Evolutionary conservation across 2,797 vertebrate species (phyloP).

Genomic region (Taeniopygia guttata): DNA sequence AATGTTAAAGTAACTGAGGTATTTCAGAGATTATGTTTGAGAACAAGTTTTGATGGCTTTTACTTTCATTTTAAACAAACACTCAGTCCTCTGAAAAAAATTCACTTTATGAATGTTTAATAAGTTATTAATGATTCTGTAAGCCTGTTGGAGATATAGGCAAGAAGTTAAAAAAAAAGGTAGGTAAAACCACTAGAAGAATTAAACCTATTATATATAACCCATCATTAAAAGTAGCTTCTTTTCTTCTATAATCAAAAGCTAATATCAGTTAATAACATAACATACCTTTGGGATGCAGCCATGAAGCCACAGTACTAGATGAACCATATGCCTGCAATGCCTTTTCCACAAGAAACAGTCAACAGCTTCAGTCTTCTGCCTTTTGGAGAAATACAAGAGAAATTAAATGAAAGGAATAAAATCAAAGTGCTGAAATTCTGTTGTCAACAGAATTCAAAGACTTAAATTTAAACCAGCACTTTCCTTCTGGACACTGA

Average conservation of each 20-base stretch:
- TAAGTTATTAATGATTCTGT: not conserved
- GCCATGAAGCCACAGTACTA: not conserved
- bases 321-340: not conserved
- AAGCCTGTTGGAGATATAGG: not conserved
- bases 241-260: not conserved
- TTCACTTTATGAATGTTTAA: not conserved
- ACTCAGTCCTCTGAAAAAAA: not conserved
- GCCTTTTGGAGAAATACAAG: not conserved
- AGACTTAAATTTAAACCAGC: not conserved
- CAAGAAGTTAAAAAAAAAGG: not conserved
- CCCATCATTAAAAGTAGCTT: not conserved
- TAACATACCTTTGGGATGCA: not conserved
- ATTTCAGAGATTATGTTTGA: not conserved
- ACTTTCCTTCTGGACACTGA: rapidly evolving
- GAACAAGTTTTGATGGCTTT: not conserved
- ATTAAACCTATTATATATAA: not conserved
- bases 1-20: not conserved
- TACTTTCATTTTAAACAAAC: not conserved
- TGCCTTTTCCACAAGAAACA: not conserved
- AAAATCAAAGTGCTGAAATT: not conserved
- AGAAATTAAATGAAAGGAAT: not conserved
- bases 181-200: not conserved
- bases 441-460: not conserved
- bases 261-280: not conserved
- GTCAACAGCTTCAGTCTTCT: not conserved